phyloP scores from a whole-genome alignment of 2,797 vertebrate species.

The Miichthys miiuy region DNA sequence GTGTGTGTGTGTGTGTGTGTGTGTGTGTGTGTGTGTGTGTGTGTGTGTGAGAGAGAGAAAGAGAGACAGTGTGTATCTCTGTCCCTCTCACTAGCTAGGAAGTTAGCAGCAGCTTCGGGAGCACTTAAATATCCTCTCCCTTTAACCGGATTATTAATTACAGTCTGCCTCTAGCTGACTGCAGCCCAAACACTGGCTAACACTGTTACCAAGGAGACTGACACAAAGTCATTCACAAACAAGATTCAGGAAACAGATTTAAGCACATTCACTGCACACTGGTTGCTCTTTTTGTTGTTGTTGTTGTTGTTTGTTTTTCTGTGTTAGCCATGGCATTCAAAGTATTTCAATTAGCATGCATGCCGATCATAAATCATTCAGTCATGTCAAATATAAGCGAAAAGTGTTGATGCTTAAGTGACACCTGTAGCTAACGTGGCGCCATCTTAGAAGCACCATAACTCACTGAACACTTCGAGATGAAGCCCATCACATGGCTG shows the following conservation, averaged over 20 bases:
- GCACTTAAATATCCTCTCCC: conserved; percentile 72
- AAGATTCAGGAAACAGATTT: conserved; percentile 45
- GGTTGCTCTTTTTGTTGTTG: not conserved
- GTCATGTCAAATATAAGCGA: not conserved
- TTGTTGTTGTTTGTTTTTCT: not conserved
- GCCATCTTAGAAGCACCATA: conserved; percentile 28
- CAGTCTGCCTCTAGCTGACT: conserved; percentile 72
- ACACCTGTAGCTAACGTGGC: conserved; percentile 44
- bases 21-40: conserved; percentile 9
- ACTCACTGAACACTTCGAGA: conserved; percentile 45
- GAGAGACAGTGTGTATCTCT: conserved; percentile 38
- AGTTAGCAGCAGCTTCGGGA: conserved; percentile 69
- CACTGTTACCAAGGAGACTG: conserved; percentile 74
- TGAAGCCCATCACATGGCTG: conserved; percentile 58
- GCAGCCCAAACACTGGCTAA: conserved; percentile 65
- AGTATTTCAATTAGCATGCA: conserved; percentile 37
- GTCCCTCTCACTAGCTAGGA: conserved; percentile 63
- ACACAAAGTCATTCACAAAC: conserved; percentile 62
- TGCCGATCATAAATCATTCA: conserved; percentile 24
- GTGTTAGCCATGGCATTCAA: not conserved
- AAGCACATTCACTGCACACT: conserved; percentile 12
- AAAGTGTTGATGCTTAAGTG: conserved; percentile 16
- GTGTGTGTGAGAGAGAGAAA: not conserved
- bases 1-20: conserved; percentile 1
- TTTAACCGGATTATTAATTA: conserved; percentile 86